phyloP scores from a whole-genome alignment of 2,797 vertebrate genomes.

The Coranthus polyacanthus region DNA sequence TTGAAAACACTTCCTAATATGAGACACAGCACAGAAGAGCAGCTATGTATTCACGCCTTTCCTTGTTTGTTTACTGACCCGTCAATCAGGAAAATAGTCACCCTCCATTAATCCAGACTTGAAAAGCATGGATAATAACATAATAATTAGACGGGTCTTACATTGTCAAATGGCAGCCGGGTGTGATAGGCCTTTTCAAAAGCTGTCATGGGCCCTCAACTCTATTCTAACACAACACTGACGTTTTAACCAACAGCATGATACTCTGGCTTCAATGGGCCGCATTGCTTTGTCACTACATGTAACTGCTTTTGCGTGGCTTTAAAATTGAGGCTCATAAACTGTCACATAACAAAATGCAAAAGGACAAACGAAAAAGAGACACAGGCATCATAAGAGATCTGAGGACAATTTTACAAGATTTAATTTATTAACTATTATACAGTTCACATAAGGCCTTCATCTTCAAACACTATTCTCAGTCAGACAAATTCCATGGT shows the following conservation, averaged over 20 bases:
- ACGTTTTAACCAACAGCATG: conserved; percentile 29
- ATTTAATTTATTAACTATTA: conserved; percentile 97
- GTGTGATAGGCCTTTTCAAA: conserved; percentile 22
- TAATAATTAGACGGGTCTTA: conserved; percentile 22
- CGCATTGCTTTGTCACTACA: conserved; percentile 15
- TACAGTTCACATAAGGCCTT: conserved; percentile 96
- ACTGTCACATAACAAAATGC: neutral
- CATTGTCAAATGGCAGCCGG: conserved; percentile 37
- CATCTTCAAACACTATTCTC: conserved; percentile 91
- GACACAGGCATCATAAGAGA: conserved; percentile 43
- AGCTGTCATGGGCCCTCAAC: conserved; percentile 5
- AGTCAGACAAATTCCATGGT: conserved; percentile 91
- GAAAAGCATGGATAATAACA: conserved; percentile 39
- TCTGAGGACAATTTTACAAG: conserved; percentile 86
- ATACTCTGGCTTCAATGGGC: conserved; percentile 17
- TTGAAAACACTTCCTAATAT: neutral
- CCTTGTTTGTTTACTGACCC: conserved; percentile 35
- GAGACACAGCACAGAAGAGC: neutral
- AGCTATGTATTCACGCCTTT: neutral
- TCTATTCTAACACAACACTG: conserved; percentile 12
- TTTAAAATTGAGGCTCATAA: neutral
- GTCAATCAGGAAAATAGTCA: conserved; percentile 31
- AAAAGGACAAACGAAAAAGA: conserved; percentile 32
- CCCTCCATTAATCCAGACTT: conserved; percentile 5
- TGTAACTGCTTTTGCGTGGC: neutral